Conservation (phyloP, 2,797 vertebrate species). For the Astyanax mexicanus region DNA sequence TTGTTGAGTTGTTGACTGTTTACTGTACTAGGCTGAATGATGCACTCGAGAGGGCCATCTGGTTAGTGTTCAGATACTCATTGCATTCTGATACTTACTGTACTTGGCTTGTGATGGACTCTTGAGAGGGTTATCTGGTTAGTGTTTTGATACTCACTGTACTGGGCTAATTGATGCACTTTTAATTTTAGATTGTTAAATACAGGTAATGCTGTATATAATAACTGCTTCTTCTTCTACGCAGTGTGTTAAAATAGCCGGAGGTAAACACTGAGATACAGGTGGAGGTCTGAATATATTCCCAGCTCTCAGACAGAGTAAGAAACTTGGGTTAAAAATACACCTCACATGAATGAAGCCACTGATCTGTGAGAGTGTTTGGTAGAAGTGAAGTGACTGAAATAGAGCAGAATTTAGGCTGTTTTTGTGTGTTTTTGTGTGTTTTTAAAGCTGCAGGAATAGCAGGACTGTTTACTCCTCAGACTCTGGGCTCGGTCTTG, state of each 20-base stretch:
- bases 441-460: conserved; percentile 39
- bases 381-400: not conserved
- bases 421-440: conserved; percentile 47
- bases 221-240: too few species aligned
- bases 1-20: too few species aligned
- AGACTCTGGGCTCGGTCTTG: not conserved
- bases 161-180: too few species aligned
- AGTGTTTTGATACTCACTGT: too few species aligned
- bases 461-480: conserved; percentile 24
- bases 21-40: too few species aligned
- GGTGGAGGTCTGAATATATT: not conserved
- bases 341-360: not conserved
- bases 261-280: not conserved
- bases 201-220: too few species aligned
- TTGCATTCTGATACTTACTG: too few species aligned
- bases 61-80: too few species aligned
- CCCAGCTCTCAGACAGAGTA: not conserved
- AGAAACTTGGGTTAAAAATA: not conserved
- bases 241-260: not conserved
- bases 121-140: too few species aligned
- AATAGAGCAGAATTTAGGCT: not conserved
- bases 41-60: too few species aligned
- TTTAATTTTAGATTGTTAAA: too few species aligned
- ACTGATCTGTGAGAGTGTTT: not conserved
- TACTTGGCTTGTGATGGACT: too few species aligned